phyloP scores from a whole-genome alignment of 1,140 invertebrate genomes.

The Teleopsis dalmanni region DNA sequence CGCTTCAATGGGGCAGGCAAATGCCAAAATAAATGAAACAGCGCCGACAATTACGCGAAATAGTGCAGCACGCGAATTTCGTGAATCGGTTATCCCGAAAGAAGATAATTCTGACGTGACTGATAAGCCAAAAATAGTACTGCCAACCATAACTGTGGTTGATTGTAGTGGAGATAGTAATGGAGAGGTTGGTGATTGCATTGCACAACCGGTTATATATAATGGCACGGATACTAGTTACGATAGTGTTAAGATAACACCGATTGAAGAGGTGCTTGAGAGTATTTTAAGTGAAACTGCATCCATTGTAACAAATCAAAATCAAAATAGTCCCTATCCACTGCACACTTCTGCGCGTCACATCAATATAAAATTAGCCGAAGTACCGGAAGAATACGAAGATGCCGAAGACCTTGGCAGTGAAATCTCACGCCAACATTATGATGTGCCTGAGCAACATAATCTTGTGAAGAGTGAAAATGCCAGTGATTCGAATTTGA shows the following conservation, averaged over 20 bases:
- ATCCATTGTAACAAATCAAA: neutral
- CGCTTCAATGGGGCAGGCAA: conserved; percentile 35
- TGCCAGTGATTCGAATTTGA: conserved; percentile 36
- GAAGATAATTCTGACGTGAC: neutral
- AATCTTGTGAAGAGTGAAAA: conserved; percentile 22
- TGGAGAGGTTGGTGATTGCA: conserved; percentile 2
- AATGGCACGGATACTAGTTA: conserved; percentile 26
- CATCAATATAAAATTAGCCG: conserved; percentile 36
- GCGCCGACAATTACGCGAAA: conserved; percentile 17
- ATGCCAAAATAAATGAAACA: conserved; percentile 26
- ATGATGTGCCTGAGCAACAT: conserved; percentile 24
- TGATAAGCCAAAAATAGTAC: conserved; percentile 12
- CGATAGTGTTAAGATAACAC: conserved; percentile 17
- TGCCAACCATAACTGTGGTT: conserved; percentile 35
- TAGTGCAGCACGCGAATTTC: conserved; percentile 32
- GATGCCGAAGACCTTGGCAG: conserved; percentile 13
- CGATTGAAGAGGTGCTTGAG: conserved; percentile 18
- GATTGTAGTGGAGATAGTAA: conserved; percentile 25
- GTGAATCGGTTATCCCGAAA: conserved; percentile 25
- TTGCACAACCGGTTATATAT: conserved; percentile 21
- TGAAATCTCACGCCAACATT: conserved; percentile 19
- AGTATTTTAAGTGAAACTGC: neutral
- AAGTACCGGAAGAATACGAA: conserved; percentile 20
- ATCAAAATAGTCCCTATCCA: neutral
- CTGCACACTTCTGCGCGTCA: conserved; percentile 9